phyloP scores from a whole-genome alignment of 2,113 vertebrate genomes.

The Ochotona curzoniae region DNA sequence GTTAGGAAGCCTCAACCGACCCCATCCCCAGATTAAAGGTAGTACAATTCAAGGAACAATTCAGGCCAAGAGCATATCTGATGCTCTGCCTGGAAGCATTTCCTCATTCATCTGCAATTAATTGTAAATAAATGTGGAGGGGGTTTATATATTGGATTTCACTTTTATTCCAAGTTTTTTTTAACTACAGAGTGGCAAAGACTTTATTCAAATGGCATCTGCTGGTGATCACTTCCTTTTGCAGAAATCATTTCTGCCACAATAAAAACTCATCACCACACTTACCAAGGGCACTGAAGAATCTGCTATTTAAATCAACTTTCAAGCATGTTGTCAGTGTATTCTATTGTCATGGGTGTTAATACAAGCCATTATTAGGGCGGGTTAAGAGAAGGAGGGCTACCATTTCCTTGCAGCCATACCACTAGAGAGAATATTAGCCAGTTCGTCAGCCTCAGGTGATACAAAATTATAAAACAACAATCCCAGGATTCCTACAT shows the following conservation, averaged over 20 bases:
- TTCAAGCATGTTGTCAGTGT: neutral
- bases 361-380: neutral
- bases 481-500: neutral
- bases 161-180: neutral
- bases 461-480: neutral
- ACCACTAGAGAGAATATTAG: neutral
- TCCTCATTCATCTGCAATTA: neutral
- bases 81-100: rapidly evolving
- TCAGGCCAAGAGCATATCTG: neutral
- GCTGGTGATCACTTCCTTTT: neutral
- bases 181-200: neutral
- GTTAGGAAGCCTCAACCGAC: neutral
- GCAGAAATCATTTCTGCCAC: neutral
- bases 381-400: neutral
- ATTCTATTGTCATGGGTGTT: neutral
- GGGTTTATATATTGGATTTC: neutral
- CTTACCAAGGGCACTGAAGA: neutral
- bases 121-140: neutral
- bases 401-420: neutral
- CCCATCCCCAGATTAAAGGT: neutral
- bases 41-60: neutral
- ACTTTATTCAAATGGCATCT: neutral
- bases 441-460: neutral
- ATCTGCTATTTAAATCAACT: neutral
- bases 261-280: neutral